Conservation (phyloP, 2,888 invertebrate species). For the Dromius quadrimaculatus region DNA sequence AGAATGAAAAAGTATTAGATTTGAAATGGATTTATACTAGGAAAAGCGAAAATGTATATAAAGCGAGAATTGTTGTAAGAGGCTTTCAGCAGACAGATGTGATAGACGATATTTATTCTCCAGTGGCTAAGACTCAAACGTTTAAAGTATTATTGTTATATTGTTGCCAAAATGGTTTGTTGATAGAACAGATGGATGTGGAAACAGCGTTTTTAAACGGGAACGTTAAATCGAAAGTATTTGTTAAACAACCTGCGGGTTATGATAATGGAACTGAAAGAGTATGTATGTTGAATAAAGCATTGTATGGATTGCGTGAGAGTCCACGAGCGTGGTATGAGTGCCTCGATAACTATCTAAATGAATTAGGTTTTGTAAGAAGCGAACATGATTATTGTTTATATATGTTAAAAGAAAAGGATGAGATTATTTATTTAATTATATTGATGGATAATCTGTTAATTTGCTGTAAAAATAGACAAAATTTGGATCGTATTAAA, state of each 20-base stretch:
- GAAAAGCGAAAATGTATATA: slow-evolving; percentile 53
- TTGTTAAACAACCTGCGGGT: slow-evolving; percentile 48
- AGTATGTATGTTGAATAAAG: slow-evolving; percentile 49
- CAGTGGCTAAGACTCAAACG: slow-evolving; percentile 56
- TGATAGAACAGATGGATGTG: slow-evolving; percentile 43
- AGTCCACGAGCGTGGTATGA: slow-evolving; percentile 50
- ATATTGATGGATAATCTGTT: slow-evolving; percentile 51
- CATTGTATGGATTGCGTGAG: slow-evolving; percentile 48
- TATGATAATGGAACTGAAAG: slow-evolving; percentile 41
- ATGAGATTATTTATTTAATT: slow-evolving; percentile 37
- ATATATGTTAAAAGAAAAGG: background rate
- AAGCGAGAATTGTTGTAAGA: slow-evolving; percentile 55
- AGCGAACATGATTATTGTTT: slow-evolving; percentile 14
- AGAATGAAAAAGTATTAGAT: background rate
- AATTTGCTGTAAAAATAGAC: slow-evolving; percentile 38
- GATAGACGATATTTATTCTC: slow-evolving; percentile 57
- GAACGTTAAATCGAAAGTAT: slow-evolving; percentile 37
- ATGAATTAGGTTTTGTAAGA: background rate
- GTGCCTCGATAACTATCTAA: slow-evolving; percentile 39
- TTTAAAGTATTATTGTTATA: slow-evolving; percentile 54
- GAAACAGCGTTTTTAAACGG: slow-evolving; percentile 44
- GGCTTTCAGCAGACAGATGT: slow-evolving; percentile 55
- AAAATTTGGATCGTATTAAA: slow-evolving; percentile 39
- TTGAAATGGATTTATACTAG: background rate
- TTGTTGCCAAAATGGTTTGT: slow-evolving; percentile 26